Percentiles rank a stretch among this genome's conserved stretches.
These are phyloP conservation scores for Seriola rivoliana DNA, from an alignment of 2,113 vertebrate species.

Conservation along the genomic window DNA sequence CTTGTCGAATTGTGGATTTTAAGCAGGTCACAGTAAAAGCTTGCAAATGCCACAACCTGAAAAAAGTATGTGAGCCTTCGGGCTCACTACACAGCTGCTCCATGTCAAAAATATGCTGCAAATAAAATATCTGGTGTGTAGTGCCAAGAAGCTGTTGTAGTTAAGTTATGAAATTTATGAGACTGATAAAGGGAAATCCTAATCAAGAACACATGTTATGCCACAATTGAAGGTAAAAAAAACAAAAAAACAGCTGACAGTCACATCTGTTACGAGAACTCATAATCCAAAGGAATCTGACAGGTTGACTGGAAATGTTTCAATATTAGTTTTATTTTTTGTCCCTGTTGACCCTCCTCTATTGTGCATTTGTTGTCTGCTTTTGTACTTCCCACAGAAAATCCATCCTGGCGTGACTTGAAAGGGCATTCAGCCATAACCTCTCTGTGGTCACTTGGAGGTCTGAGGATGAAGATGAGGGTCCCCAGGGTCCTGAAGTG, in stretches of 20 bases:
- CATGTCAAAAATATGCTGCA: constrained; percentile 58
- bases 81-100: constrained; percentile 69
- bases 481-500: constrained; percentile 54
- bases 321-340: constrained; percentile 20
- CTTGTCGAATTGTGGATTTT: constrained; percentile 36
- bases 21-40: constrained; percentile 53
- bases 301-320: constrained; percentile 50
- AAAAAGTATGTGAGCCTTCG: constrained; percentile 26
- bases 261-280: constrained; percentile 51
- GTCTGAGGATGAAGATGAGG: constrained; percentile 38
- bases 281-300: constrained; percentile 39
- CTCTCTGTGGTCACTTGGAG: constrained; percentile 29
- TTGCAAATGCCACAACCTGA: constrained; percentile 42
- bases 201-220: constrained; percentile 62
- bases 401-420: constrained; percentile 22
- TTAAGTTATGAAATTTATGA: constrained; percentile 69
- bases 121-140: constrained; percentile 53
- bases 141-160: constrained; percentile 71
- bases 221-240: constrained; percentile 23
- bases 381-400: constrained; percentile 40
- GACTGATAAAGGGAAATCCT: constrained; percentile 69
- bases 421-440: constrained; percentile 10
- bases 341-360: neutral
- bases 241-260: constrained; percentile 38
- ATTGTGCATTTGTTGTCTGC: constrained; percentile 36